Evolutionary conservation across 2,888 invertebrate species (phyloP).

Genomic region (Gortyna flavago): DNA sequence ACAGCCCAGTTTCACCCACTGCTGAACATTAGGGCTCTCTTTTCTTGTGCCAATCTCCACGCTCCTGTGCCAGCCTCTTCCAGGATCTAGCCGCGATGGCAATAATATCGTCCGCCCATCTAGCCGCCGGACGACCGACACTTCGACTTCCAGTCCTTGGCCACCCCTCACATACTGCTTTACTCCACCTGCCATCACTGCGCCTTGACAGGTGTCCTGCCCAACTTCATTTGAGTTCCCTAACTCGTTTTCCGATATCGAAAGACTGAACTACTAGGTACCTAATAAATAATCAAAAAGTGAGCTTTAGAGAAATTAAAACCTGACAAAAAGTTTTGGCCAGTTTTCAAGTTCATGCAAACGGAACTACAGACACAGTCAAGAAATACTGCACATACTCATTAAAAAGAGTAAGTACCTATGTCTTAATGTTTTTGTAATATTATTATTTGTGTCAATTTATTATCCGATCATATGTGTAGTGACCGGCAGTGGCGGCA

Average conservation of each 20-base stretch:
- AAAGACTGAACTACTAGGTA: too few species aligned
- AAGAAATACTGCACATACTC: neutral
- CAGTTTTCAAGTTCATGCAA: neutral
- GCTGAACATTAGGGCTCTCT: neutral
- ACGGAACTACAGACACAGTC: neutral
- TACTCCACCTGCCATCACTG: too few species aligned
- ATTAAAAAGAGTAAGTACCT: neutral
- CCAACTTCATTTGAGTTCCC: too few species aligned
- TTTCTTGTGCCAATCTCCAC: neutral
- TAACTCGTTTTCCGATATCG: too few species aligned
- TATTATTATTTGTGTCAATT: neutral
- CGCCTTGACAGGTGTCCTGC: too few species aligned
- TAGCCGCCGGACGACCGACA: too few species aligned
- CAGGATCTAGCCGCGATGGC: too few species aligned
- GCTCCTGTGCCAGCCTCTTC: too few species aligned
- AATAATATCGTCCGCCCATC: too few species aligned
- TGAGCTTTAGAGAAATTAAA: neutral
- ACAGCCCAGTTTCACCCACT: neutral
- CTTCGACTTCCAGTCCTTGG: too few species aligned
- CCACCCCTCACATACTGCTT: too few species aligned
- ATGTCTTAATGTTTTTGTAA: conserved; percentile 1
- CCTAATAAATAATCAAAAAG: neutral
- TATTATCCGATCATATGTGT: neutral
- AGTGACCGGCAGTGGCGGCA: neutral
- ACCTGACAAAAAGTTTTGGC: neutral